These are phyloP conservation scores for Sweltsa coloradensis DNA, from an alignment of 1,140 invertebrate genomes.

Conservation along the genomic window DNA sequence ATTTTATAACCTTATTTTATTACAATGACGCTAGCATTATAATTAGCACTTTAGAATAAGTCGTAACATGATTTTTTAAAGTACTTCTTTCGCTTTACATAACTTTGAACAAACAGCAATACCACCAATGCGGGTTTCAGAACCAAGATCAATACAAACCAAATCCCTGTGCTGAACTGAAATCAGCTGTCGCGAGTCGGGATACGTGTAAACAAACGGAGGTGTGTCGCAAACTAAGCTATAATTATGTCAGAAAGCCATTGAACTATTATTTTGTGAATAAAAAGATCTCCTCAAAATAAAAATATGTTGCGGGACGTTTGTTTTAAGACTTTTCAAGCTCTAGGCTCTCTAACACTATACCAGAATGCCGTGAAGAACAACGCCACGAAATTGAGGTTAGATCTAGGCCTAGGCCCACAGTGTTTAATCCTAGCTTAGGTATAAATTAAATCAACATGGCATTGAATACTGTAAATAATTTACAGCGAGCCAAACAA, in stretches of 20 bases:
- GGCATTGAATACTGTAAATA: too few species aligned
- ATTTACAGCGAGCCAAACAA: too few species aligned
- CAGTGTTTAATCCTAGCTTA: too few species aligned
- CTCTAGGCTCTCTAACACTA: not conserved
- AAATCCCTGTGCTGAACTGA: slow-evolving; percentile 14
- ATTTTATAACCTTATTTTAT: too few species aligned
- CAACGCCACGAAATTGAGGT: slow-evolving; percentile 8
- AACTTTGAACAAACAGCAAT: slow-evolving; percentile 8
- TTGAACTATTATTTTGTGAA: not conserved
- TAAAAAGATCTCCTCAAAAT: not conserved
- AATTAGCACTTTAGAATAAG: too few species aligned
- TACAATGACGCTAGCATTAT: too few species aligned
- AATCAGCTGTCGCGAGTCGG: slow-evolving; percentile 9
- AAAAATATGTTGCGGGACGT: not conserved
- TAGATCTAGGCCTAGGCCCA: too few species aligned
- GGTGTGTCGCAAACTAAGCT: not conserved
- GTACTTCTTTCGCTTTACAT: slow-evolving; percentile 3
- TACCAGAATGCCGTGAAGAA: slow-evolving; percentile 5
- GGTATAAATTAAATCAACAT: too few species aligned
- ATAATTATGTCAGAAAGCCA: not conserved
- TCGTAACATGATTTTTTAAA: too few species aligned
- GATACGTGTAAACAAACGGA: not conserved
- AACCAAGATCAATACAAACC: slow-evolving; percentile 16
- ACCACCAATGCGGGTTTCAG: slow-evolving; percentile 9
- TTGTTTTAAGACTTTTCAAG: not conserved